Conservation (phyloP, 2,888 invertebrate species). For the Megastigmus dorsalis region DNA sequence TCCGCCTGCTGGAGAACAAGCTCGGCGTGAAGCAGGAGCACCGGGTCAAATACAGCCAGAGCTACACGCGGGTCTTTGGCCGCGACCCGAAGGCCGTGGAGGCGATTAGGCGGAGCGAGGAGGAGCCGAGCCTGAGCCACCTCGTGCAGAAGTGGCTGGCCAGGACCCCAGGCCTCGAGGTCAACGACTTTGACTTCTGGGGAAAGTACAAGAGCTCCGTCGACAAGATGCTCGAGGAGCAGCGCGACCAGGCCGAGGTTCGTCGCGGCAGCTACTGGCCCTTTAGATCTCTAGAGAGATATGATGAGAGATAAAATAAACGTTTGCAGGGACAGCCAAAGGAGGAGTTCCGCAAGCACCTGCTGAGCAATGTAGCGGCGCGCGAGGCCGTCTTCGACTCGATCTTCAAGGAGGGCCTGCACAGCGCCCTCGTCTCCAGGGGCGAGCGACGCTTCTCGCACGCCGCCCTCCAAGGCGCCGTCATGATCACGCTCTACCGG, state of each 20-base stretch:
- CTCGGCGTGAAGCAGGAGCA: constrained; percentile 87
- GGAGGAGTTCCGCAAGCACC: constrained; percentile 80
- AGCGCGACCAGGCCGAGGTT: constrained; percentile 81
- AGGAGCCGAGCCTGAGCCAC: constrained; percentile 88
- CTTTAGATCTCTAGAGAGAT: too few species aligned
- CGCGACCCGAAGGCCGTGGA: constrained; percentile 80
- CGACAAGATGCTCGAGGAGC: constrained; percentile 82
- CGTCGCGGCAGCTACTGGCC: too few species aligned
- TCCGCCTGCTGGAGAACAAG: constrained; percentile 96
- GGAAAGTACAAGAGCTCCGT: constrained; percentile 88
- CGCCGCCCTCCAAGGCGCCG: constrained; percentile 95
- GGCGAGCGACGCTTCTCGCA: constrained; percentile 94
- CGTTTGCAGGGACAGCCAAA: constrained; percentile 79
- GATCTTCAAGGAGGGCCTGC: constrained; percentile 89
- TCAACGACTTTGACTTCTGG: constrained; percentile 92
- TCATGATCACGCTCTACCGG: constrained; percentile 97
- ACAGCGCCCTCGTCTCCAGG: constrained; percentile 87
- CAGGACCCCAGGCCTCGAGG: constrained; percentile 93
- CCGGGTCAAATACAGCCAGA: constrained; percentile 94
- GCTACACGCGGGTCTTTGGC: constrained; percentile 91
- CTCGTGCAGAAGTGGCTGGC: constrained; percentile 95
- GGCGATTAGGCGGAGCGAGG: constrained; percentile 82
- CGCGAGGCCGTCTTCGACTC: constrained; percentile 90
- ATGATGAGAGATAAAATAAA: too few species aligned
- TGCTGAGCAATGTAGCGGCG: constrained; percentile 85